Conservation (phyloP, 2,113 vertebrate species). For the Neodon shergylaensis region DNA sequence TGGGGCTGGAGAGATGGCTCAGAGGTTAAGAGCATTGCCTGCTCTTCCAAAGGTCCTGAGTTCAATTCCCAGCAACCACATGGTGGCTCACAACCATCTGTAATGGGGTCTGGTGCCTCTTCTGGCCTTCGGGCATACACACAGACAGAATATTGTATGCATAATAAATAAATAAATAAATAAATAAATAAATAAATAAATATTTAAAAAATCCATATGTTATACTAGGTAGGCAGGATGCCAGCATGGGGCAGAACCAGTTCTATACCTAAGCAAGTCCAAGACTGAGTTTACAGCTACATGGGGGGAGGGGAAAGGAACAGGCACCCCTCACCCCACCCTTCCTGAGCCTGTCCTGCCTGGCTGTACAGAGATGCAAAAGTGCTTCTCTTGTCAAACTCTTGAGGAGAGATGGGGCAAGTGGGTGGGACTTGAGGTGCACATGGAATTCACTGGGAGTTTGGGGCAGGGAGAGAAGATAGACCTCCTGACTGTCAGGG, state of each 20-base stretch:
- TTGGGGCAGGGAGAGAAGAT: not conserved
- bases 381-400: not conserved
- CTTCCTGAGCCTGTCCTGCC: not conserved
- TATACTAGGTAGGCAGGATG: constrained; percentile 21
- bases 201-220: constrained; percentile 30
- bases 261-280: constrained; percentile 6
- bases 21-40: no score
- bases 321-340: not conserved
- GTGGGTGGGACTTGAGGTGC: not conserved
- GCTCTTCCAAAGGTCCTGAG: no score
- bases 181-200: no score
- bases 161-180: no score
- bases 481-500: not conserved
- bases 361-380: not conserved
- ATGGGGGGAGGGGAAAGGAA: not conserved
- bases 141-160: no score
- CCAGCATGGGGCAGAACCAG: not conserved
- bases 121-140: no score
- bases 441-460: not conserved
- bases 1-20: no score
- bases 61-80: no score
- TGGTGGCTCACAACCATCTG: no score
- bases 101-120: no score
- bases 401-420: not conserved
- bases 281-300: not conserved